Evolutionary conservation across 2,113 vertebrate species (phyloP).

Genomic region (Lonchura striata): DNA sequence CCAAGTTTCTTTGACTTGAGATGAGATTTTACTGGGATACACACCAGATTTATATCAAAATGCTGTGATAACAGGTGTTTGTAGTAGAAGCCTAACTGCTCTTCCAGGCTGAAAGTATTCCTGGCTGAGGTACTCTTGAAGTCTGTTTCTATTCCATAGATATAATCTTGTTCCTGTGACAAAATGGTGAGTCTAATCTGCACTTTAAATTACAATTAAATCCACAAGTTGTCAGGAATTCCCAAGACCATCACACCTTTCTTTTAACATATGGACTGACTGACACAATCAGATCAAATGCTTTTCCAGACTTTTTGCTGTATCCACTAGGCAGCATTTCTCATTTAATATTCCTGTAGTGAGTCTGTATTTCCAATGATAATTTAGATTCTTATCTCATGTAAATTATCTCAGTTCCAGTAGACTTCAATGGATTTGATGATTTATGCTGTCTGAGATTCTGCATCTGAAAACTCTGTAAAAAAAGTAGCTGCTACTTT

Average conservation of each 20-base stretch:
- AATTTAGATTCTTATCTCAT: constrained; percentile 5
- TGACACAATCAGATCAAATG: background rate
- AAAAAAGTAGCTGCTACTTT: background rate
- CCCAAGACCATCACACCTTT: background rate
- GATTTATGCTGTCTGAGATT: constrained; percentile 5
- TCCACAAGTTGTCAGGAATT: background rate
- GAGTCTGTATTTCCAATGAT: background rate
- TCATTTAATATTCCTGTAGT: background rate
- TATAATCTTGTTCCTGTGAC: background rate
- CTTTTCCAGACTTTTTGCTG: background rate
- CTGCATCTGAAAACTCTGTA: background rate
- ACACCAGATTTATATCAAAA: background rate
- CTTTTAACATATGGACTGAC: background rate
- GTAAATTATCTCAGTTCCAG: background rate
- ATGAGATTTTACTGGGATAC: background rate
- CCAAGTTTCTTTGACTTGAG: background rate
- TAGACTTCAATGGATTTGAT: background rate
- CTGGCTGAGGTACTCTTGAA: background rate
- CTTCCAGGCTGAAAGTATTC: background rate
- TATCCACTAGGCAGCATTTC: background rate
- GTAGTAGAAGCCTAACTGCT: background rate
- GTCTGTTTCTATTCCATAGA: background rate
- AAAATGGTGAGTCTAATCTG: background rate
- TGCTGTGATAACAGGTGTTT: background rate
- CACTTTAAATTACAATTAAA: background rate